Conservation (phyloP, 2,888 invertebrate genomes). For the Podotricha telesiphe region DNA sequence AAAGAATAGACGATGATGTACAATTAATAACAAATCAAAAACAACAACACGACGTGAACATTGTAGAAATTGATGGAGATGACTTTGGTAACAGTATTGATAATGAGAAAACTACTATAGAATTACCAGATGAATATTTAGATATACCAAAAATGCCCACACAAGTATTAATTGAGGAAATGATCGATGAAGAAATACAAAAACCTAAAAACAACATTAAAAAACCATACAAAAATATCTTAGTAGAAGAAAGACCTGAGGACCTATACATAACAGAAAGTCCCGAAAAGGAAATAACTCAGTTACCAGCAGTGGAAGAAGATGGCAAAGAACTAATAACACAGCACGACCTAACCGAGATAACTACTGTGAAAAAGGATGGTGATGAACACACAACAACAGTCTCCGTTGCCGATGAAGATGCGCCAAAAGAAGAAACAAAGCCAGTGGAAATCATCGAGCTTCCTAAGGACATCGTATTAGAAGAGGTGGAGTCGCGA, state of each 20-base stretch:
- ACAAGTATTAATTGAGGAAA: slow-evolving; percentile 61
- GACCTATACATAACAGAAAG: too few species aligned
- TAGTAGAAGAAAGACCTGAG: slow-evolving; percentile 47
- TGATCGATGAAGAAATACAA: slow-evolving; percentile 40
- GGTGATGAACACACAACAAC: slow-evolving; percentile 11
- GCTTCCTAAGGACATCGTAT: slow-evolving; percentile 49
- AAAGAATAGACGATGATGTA: slow-evolving; percentile 73
- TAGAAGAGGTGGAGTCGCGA: slow-evolving; percentile 44
- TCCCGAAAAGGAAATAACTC: too few species aligned
- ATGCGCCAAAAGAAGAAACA: slow-evolving; percentile 25
- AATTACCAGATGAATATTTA: slow-evolving; percentile 52
- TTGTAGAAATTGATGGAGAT: slow-evolving; percentile 69
- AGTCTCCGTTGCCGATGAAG: slow-evolving; percentile 47
- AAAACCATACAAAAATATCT: slow-evolving; percentile 43
- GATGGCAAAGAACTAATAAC: too few species aligned
- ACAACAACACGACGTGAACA: slow-evolving; percentile 61
- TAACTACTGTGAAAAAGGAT: slow-evolving; percentile 51
- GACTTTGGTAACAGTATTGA: slow-evolving; percentile 51
- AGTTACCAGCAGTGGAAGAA: too few species aligned
- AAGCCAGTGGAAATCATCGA: slow-evolving; percentile 52
- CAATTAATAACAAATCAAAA: slow-evolving; percentile 43
- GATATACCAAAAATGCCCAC: slow-evolving; percentile 61
- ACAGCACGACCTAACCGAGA: slow-evolving; percentile 46
- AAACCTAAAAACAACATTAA: slow-evolving; percentile 42
- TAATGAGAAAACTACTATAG: slow-evolving; percentile 56